These are phyloP conservation scores for Zootoca vivipara DNA, from an alignment of 2,113 vertebrate species.

Conservation along the genomic window DNA sequence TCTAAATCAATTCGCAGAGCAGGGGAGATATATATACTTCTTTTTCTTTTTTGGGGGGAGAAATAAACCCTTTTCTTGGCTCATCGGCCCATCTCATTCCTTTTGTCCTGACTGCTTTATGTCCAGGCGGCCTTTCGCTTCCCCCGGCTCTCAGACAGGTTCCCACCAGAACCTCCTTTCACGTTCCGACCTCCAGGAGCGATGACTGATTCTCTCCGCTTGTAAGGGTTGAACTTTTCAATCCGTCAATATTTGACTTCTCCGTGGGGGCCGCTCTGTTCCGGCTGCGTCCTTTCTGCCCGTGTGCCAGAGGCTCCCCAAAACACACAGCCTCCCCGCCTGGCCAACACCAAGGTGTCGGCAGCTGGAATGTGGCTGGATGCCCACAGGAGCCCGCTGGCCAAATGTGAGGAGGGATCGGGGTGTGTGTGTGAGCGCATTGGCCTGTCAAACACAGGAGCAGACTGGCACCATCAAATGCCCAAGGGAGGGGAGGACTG, in stretches of 20 bases:
- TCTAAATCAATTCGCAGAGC: slow-evolving; percentile 3
- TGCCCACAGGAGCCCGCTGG: not conserved
- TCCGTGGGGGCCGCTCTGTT: not conserved
- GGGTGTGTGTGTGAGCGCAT: not conserved
- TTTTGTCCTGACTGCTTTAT: slow-evolving; percentile 29
- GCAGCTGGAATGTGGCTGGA: not conserved
- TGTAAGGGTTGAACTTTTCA: slow-evolving; percentile 25
- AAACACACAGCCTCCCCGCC: slow-evolving; percentile 23
- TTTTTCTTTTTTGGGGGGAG: not conserved
- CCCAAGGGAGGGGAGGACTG: not conserved
- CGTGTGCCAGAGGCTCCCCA: not conserved
- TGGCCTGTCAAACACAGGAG: not conserved
- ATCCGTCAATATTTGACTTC: slow-evolving; percentile 40
- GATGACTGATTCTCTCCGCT: not conserved
- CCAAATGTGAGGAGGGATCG: slow-evolving; percentile 20
- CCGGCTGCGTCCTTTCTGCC: not conserved
- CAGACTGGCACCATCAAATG: not conserved
- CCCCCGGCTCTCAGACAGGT: not conserved
- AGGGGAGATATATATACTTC: not conserved
- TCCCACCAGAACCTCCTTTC: slow-evolving; percentile 27
- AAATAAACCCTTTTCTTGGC: not conserved
- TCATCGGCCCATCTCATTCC: not conserved
- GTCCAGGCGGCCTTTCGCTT: slow-evolving; percentile 26
- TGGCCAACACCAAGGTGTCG: not conserved
- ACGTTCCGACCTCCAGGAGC: not conserved